Evolutionary conservation across 2,797 vertebrate species (phyloP).

Genomic region (Garrulus glandarius): DNA sequence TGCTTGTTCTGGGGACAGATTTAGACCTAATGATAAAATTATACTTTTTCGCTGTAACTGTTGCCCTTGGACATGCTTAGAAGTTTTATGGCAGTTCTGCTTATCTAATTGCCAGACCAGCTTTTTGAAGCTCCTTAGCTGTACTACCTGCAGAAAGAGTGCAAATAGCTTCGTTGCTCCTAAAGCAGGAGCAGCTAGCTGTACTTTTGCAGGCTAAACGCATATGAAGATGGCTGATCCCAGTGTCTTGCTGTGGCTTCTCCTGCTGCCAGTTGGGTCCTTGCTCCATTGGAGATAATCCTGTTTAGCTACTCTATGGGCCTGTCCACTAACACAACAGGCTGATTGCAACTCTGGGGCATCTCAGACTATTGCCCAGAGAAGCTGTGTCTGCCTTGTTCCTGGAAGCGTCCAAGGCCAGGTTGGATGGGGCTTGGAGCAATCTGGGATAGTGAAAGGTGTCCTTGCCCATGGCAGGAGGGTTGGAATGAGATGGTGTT

Average conservation of each 20-base stretch:
- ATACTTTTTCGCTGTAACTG: conserved; percentile 53
- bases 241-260: not conserved
- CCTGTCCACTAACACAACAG: not conserved
- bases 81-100: conserved; percentile 65
- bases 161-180: not conserved
- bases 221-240: not conserved
- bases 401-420: not conserved
- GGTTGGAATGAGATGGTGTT: not conserved
- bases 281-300: conserved; percentile 45
- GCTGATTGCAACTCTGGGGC: not conserved
- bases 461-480: not conserved
- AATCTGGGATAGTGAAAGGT: not conserved
- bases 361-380: not conserved
- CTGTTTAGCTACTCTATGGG: not conserved
- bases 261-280: conserved; percentile 12
- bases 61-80: conserved; percentile 65
- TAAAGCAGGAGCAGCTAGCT: not conserved
- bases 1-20: conserved; percentile 68
- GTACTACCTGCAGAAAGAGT: conserved; percentile 36
- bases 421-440: fast-evolving
- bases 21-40: conserved; percentile 73
- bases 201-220: not conserved
- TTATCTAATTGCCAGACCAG: conserved; percentile 6
- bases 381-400: not conserved
- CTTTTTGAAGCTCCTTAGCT: not conserved